phyloP scores from a whole-genome alignment of 1,140 invertebrate species.

The Drosophila truncata region DNA sequence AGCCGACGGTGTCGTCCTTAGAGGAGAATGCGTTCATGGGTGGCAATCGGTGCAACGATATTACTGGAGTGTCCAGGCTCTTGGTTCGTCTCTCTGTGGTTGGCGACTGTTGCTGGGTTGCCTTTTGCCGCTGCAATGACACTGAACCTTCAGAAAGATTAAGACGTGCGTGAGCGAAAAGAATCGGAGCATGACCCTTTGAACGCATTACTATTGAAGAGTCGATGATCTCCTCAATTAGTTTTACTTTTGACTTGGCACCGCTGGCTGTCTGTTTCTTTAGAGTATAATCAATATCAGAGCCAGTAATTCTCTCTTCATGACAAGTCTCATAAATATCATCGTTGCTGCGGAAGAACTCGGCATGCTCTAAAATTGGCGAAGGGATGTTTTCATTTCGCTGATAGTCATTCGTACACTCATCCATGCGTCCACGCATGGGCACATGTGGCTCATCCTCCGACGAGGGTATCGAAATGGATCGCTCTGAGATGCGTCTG shows the following conservation, averaged over 20 bases:
- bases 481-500: slow-evolving; percentile 89
- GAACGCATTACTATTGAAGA: slow-evolving; percentile 85
- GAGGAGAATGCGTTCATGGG: slow-evolving; percentile 94
- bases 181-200: slow-evolving; percentile 90
- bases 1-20: slow-evolving; percentile 93
- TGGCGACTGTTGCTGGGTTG: slow-evolving; percentile 89
- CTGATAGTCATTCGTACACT: slow-evolving; percentile 87
- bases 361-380: slow-evolving; percentile 87
- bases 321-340: slow-evolving; percentile 85
- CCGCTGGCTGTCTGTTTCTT: slow-evolving; percentile 77
- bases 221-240: slow-evolving; percentile 84
- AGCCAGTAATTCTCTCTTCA: slow-evolving; percentile 77
- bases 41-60: slow-evolving; percentile 91
- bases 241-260: slow-evolving; percentile 76
- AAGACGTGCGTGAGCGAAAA: slow-evolving; percentile 91
- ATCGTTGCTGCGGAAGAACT: slow-evolving; percentile 87
- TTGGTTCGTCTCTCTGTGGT: slow-evolving; percentile 91
- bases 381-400: slow-evolving; percentile 87
- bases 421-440: slow-evolving; percentile 77
- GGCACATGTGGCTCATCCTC: slow-evolving; percentile 88
- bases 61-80: slow-evolving; percentile 93
- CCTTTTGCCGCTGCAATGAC: slow-evolving; percentile 90
- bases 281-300: slow-evolving; percentile 79
- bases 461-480: slow-evolving; percentile 90
- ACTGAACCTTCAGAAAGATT: slow-evolving; percentile 93